Percentiles rank a stretch among this genome's conserved stretches.
Conservation (phyloP, 2,888 invertebrate genomes). For the Caenorhabditis auriculariae region DNA sequence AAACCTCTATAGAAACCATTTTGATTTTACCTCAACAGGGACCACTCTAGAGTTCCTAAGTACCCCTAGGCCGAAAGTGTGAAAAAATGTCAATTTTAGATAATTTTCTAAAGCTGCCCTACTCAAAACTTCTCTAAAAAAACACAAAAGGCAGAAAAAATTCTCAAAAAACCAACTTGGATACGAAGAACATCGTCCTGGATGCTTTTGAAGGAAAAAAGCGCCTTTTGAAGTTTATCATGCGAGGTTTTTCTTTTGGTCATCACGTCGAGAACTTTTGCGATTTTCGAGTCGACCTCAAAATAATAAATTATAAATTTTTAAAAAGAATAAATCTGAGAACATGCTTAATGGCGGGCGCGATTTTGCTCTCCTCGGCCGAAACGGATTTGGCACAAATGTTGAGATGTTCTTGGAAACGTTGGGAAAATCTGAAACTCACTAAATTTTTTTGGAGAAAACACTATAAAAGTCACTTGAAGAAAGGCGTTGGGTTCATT, state of each 20-base stretch:
- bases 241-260: conserved; percentile 13
- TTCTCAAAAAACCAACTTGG: conserved; percentile 14
- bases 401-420: conserved; percentile 53
- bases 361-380: conserved; percentile 41
- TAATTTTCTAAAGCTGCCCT: not conserved
- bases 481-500: conserved; percentile 30
- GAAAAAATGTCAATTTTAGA: no score
- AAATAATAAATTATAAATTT: no score
- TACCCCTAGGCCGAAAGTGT: no score
- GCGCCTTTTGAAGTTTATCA: conserved; percentile 16
- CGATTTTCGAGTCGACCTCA: not conserved
- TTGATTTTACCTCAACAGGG: no score
- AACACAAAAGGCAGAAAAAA: no score
- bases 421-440: conserved; percentile 33
- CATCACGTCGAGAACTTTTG: conserved; percentile 9
- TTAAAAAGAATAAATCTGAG: no score
- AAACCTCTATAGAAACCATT: no score
- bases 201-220: conserved; percentile 16
- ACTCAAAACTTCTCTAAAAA: not conserved
- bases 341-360: conserved; percentile 35
- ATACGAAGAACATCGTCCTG: conserved; percentile 30
- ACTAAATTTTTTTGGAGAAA: not conserved
- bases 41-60: no score
- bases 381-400: conserved; percentile 38
- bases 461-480: conserved; percentile 10